Conservation (phyloP, 2,113 vertebrate genomes). For the Meles meles region DNA sequence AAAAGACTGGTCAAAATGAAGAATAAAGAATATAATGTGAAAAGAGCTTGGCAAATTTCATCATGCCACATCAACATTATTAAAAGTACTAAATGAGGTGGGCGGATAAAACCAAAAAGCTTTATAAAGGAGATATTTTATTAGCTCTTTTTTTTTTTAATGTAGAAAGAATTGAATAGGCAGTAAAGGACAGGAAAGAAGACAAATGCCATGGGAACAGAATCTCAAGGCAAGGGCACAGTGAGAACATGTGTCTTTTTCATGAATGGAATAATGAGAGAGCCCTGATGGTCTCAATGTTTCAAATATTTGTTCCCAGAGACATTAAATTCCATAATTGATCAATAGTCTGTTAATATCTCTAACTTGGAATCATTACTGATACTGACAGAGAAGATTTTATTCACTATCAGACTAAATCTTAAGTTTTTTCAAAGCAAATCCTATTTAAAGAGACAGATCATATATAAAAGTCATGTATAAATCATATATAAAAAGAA, state of each 20-base stretch:
- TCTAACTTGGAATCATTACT: background rate
- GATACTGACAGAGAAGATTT: background rate
- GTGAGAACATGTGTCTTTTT: background rate
- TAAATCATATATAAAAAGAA: background rate
- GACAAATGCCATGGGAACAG: background rate
- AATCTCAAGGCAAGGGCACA: background rate
- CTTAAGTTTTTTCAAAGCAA: background rate
- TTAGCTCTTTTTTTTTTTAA: background rate
- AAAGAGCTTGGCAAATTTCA: background rate
- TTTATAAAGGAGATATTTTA: background rate
- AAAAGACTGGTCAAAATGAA: background rate
- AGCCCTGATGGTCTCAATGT: background rate
- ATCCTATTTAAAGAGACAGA: background rate
- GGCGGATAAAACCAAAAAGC: background rate
- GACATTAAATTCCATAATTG: background rate
- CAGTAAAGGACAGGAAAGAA: background rate
- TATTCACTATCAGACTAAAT: background rate
- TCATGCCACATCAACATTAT: background rate
- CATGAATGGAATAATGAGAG: background rate
- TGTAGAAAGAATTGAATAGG: background rate
- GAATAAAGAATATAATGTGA: background rate
- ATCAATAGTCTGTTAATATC: background rate
- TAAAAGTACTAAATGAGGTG: background rate
- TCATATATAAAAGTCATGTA: background rate
- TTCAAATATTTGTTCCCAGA: background rate